Percentiles rank a stretch among this genome's conserved stretches.
These are phyloP conservation scores for Litocranius walleri DNA, from an alignment of 2,113 vertebrate genomes.

Conservation along the genomic window DNA sequence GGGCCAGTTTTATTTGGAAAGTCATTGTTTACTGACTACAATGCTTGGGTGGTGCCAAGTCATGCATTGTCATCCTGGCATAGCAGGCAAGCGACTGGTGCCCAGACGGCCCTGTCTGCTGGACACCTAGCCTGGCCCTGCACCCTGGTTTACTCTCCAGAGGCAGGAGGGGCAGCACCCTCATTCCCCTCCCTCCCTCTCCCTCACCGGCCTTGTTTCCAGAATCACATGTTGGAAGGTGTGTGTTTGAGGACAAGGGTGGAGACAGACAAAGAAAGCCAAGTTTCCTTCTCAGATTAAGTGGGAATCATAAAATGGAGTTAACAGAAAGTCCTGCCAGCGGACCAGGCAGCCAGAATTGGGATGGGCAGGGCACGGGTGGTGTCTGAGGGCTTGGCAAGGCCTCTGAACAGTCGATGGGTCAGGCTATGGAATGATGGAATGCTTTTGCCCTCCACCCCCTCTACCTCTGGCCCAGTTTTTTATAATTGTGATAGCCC, in stretches of 20 bases:
- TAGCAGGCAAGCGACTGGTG: background rate
- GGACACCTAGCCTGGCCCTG: background rate
- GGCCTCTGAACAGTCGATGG: background rate
- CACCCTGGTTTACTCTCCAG: background rate
- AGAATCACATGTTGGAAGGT: background rate
- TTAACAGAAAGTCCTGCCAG: background rate
- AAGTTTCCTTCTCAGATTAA: constrained; percentile 51
- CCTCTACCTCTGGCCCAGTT: background rate
- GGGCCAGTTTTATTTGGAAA: background rate
- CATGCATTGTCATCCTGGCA: background rate
- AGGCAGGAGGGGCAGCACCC: background rate
- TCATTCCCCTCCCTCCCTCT: background rate
- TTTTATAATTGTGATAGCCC: background rate
- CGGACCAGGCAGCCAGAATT: background rate
- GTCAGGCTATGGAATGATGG: background rate
- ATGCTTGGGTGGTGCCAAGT: background rate
- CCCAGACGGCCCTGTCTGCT: background rate
- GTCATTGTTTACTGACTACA: background rate
- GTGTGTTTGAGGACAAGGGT: constrained; percentile 28
- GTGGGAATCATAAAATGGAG: constrained; percentile 36
- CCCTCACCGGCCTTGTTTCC: background rate
- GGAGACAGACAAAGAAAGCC: constrained; percentile 42
- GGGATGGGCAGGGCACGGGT: background rate
- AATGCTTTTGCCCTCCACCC: background rate
- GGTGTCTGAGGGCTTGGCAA: background rate